A percentile compares a stretch with the other conserved stretches of the same genome.
These are phyloP conservation scores for Labrus mixtus DNA, from an alignment of 2,113 vertebrate species.

Conservation along the genomic window DNA sequence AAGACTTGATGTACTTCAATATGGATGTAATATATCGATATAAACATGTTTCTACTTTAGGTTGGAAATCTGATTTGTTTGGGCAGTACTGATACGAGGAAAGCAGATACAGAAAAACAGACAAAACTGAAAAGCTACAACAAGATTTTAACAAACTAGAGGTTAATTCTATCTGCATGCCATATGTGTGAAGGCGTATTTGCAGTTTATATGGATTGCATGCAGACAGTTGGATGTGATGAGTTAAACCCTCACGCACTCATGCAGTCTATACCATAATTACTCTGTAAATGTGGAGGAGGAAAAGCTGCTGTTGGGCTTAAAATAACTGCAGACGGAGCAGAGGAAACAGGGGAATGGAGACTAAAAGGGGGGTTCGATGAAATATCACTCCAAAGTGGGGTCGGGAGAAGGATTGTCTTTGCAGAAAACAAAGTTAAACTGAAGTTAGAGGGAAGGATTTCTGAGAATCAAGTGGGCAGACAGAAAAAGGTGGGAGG, in stretches of 20 bases:
- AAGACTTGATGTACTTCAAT: background rate
- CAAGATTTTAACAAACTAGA: background rate
- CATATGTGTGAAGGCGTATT: background rate
- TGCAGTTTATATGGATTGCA: background rate
- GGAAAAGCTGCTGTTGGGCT: slow-evolving; percentile 62
- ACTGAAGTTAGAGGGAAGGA: slow-evolving; percentile 34
- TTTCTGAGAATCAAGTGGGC: slow-evolving; percentile 44
- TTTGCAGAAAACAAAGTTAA: slow-evolving; percentile 51
- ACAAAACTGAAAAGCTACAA: background rate
- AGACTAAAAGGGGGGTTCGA: slow-evolving; percentile 3
- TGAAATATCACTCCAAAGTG: slow-evolving; percentile 39
- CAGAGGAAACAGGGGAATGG: slow-evolving; percentile 6
- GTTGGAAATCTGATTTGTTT: background rate
- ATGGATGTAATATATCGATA: background rate
- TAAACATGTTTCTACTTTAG: too few relatives aligned
- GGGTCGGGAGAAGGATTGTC: slow-evolving; percentile 20
- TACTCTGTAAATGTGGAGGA: slow-evolving; percentile 55
- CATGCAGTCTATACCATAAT: slow-evolving; percentile 57
- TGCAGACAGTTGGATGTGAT: slow-evolving; percentile 1
- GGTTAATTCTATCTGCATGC: background rate
- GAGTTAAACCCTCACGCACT: slow-evolving; percentile 1
- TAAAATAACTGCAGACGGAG: slow-evolving; percentile 64
- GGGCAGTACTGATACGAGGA: background rate
- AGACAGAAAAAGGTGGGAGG: slow-evolving; percentile 49
- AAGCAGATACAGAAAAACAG: too few relatives aligned